These are phyloP conservation scores for Theonella swinhoei DNA, from an alignment of 37 sponge, comb jelly and placozoan genomes.

Conservation along the genomic window DNA sequence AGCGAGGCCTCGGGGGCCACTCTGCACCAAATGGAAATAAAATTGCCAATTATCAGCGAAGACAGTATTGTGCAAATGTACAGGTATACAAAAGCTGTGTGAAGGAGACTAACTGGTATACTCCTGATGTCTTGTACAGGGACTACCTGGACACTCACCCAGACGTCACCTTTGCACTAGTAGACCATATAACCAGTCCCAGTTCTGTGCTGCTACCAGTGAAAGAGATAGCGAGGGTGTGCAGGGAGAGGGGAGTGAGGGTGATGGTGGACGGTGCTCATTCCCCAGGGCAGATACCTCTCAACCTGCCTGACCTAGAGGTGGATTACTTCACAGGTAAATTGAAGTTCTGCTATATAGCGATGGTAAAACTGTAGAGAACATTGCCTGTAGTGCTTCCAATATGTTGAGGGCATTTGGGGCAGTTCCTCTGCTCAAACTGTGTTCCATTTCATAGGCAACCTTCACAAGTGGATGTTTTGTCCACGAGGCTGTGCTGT, in stretches of 20 bases:
- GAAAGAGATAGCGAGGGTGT: conserved; percentile 47
- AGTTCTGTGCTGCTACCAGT: conserved; percentile 62
- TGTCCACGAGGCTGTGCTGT: conserved; percentile 63
- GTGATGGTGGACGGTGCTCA: conserved; percentile 78
- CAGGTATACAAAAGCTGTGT: not conserved
- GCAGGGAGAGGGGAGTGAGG: conserved; percentile 31
- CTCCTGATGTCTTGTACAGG: no score
- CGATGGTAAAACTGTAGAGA: no score
- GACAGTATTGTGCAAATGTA: conserved; percentile 33
- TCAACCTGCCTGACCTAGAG: conserved; percentile 44
- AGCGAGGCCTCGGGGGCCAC: conserved; percentile 28
- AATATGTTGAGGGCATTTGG: not conserved
- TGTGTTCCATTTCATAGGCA: conserved; percentile 25
- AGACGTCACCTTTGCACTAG: conserved; percentile 37
- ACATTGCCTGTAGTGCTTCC: no score
- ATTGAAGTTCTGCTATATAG: no score
- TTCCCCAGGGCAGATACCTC: conserved; percentile 62
- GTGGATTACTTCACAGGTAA: conserved; percentile 63
- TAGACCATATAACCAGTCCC: conserved; percentile 70
- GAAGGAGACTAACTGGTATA: no score
- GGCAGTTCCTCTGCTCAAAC: not conserved
- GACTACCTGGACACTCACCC: conserved; percentile 28
- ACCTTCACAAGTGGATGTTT: conserved; percentile 76
- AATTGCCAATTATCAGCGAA: conserved; percentile 19
- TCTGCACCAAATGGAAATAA: conserved; percentile 13